Conservation (phyloP, 2,888 invertebrate genomes). For the Scelioninae gen. 1 region DNA sequence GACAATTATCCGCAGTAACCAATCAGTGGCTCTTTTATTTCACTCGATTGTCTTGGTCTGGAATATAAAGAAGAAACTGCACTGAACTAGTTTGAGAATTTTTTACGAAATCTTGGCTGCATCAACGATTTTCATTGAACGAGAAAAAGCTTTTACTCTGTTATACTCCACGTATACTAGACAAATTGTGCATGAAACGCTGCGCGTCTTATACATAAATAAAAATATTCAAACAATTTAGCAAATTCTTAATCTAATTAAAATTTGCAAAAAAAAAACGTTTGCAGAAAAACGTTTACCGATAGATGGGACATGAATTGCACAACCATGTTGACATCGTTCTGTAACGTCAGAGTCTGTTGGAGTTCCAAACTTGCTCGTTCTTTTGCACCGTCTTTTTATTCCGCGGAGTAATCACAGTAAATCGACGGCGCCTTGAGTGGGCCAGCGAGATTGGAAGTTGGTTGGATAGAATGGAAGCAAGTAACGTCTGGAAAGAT, state of each 20-base stretch:
- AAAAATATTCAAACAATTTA: neutral
- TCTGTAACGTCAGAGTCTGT: slow-evolving; percentile 41
- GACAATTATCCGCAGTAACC: slow-evolving; percentile 77
- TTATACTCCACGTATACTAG: slow-evolving; percentile 11
- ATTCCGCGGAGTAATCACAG: slow-evolving; percentile 77
- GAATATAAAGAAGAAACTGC: slow-evolving; percentile 73
- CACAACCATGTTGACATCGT: slow-evolving; percentile 54
- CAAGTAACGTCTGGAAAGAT: slow-evolving; percentile 65
- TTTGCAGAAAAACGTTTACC: slow-evolving; percentile 13
- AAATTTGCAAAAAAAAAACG: slow-evolving; percentile 31
- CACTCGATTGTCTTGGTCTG: slow-evolving; percentile 68
- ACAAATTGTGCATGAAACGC: neutral
- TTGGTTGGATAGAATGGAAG: slow-evolving; percentile 57
- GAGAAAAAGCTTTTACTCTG: slow-evolving; percentile 63
- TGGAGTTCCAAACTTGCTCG: slow-evolving; percentile 60
- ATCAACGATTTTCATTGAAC: slow-evolving; percentile 78
- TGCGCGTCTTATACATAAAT: too few relatives aligned
- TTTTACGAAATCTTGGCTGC: slow-evolving; percentile 78
- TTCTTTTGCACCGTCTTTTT: slow-evolving; percentile 66
- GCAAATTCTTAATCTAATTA: slow-evolving; percentile 28
- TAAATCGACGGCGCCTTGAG: slow-evolving; percentile 78
- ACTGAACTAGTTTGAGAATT: slow-evolving; percentile 65
- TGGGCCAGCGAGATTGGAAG: slow-evolving; percentile 76
- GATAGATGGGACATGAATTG: slow-evolving; percentile 33
- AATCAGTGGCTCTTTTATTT: slow-evolving; percentile 78